These are phyloP conservation scores for Atherinosoma microstoma DNA, from an alignment of 2,797 vertebrate species.

Conservation along the genomic window DNA sequence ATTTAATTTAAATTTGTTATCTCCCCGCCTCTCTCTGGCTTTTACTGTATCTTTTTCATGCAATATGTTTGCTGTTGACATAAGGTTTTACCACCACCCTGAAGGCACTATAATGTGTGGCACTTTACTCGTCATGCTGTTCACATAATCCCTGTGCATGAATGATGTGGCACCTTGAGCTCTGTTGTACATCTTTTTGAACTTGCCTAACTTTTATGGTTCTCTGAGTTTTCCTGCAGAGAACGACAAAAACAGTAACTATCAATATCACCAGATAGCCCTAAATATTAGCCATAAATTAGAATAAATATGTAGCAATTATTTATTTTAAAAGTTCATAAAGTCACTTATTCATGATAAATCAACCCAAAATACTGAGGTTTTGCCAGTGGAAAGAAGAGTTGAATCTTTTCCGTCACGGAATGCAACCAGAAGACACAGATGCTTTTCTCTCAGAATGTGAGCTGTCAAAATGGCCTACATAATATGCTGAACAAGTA, in stretches of 20 bases:
- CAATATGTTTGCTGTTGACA: conserved; percentile 67
- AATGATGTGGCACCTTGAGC: background rate
- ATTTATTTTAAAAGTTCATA: conserved; percentile 15
- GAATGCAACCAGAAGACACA: background rate
- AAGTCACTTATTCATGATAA: conserved; percentile 39
- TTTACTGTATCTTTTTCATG: conserved; percentile 51
- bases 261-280: background rate
- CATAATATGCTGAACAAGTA: too few species aligned
- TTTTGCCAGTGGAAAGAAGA: conserved; percentile 31
- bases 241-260: background rate
- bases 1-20: conserved; percentile 57
- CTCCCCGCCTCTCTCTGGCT: conserved; percentile 3
- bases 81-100: conserved; percentile 50
- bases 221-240: background rate
- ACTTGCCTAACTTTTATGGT: background rate
- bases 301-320: conserved; percentile 11
- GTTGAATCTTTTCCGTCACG: conserved; percentile 32
- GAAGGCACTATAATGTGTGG: conserved; percentile 38
- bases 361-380: background rate
- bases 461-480: too few species aligned
- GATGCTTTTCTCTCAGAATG: too few species aligned
- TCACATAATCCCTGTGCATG: conserved; percentile 27
- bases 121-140: conserved; percentile 28
- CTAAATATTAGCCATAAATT: background rate
- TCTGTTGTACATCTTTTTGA: background rate